Conservation (phyloP, 2,113 vertebrate species). For the Sarotherodon lohbergeri region DNA sequence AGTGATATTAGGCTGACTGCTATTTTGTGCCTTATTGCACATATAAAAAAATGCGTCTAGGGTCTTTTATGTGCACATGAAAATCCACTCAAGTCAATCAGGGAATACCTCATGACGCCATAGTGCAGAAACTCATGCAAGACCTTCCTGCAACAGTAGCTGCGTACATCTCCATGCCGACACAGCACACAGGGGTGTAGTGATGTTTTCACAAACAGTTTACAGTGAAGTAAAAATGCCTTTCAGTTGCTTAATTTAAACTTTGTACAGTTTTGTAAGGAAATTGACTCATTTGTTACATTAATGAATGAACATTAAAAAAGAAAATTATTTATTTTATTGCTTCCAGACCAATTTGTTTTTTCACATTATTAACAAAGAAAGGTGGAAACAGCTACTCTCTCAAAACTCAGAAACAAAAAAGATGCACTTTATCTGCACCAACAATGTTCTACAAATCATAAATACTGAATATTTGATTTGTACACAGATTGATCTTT, state of each 20-base stretch:
- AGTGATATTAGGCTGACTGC: neutral
- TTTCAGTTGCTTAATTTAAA: conserved; percentile 32
- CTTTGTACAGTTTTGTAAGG: conserved; percentile 54
- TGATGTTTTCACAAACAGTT: neutral
- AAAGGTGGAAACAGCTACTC: neutral
- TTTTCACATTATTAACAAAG: neutral
- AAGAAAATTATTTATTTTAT: neutral
- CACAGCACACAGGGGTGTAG: neutral
- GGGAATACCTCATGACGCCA: conserved; percentile 43
- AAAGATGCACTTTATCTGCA: neutral
- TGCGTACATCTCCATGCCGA: neutral
- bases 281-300: neutral
- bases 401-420: neutral
- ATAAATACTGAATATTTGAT: neutral
- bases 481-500: neutral
- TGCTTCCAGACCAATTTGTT: neutral
- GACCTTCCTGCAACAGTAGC: neutral
- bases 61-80: neutral
- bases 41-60: neutral
- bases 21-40: neutral
- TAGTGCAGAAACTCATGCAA: neutral
- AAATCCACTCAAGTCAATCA: neutral
- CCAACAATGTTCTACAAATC: neutral
- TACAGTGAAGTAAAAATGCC: neutral
- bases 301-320: conserved; percentile 23